phyloP scores from a whole-genome alignment of 2,113 vertebrate genomes.

The Dissostichus mawsoni region DNA sequence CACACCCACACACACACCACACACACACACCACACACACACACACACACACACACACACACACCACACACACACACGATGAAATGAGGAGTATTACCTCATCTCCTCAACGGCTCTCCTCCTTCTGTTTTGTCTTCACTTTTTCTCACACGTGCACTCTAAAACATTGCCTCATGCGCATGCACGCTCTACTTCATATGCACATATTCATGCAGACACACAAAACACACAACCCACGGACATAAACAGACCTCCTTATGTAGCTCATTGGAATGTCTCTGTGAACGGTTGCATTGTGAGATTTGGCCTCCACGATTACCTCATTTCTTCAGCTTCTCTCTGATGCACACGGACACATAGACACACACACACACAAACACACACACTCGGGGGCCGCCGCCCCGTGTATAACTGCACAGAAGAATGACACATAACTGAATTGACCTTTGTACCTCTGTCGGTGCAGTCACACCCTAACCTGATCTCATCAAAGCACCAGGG shows the following conservation, averaged over 20 bases:
- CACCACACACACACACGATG: conserved; percentile 20
- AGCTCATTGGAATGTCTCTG: conserved; percentile 70
- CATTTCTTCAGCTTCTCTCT: conserved; percentile 73
- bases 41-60: conserved; percentile 23
- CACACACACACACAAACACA: not conserved
- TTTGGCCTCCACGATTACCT: conserved; percentile 75
- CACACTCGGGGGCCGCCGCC: conserved; percentile 20
- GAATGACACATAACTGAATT: conserved; percentile 68
- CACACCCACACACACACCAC: conserved; percentile 1
- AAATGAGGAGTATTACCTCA: conserved; percentile 74
- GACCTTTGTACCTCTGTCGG: conserved; percentile 69
- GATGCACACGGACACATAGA: conserved; percentile 16
- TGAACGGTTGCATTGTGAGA: conserved; percentile 77
- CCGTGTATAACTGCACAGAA: conserved; percentile 60
- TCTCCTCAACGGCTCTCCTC: conserved; percentile 60
- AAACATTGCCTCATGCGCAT: conserved; percentile 53
- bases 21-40: conserved; percentile 31
- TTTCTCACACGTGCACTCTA: conserved; percentile 46
- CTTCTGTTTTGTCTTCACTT: conserved; percentile 55
- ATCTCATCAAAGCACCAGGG: conserved; percentile 61
- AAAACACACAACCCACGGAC: conserved; percentile 40
- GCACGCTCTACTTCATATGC: conserved; percentile 57
- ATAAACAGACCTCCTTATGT: conserved; percentile 75
- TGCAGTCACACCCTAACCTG: conserved; percentile 76
- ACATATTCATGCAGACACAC: conserved; percentile 61